Base-by-base conservation (phyloP, 2,113 vertebrate genomes). In the Takifugu bimaculatus region DNA sequence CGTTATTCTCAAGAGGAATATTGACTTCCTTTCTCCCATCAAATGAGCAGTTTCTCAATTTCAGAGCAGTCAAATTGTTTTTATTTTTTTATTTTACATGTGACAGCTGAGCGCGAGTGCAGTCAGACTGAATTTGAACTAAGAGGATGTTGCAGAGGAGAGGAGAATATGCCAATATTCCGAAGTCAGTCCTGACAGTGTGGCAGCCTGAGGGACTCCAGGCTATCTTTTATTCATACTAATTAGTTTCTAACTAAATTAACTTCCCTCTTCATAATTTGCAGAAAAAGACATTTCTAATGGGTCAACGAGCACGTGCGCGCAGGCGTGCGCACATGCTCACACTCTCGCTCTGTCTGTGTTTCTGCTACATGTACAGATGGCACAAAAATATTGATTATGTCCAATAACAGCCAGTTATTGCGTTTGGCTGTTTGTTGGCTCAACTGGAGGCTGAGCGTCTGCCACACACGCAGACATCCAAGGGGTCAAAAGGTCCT, bases 201-300 rank as follows among this genome's bases (percentile, higher is more conserved):
- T 58, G 64, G 57, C 65, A 73, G 65, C 84, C 82, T 59, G 50
- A 60, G 87, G 86, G 84, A 80, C 72, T 70, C 69, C 27, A 10
- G 65, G 68, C 72, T 68, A 86, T 88, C 76, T 83, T 90, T 87
- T 86, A 87, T 85, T 88, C 82, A 82, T 85, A 79, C 82, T 84
- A 88, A 88, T 88, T 86, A 82, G 72, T 67, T 81, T 81, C 69
- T 78, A 78, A 79, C 77, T 54, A 83, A 87, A 81, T 89, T 82
- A 87, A 88, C 78, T 78, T 86, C 72, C 65, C 82, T 75, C 79
- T 75, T 66, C 66, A 62, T 87, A 74, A 87, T 83, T 87, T 80
- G 67, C 68, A 75, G 65, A 79, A 67, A 77, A 79, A 64, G 68
- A 77, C 78, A 75, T 83, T 70, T 77, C 57, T 78, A 80, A 82